A percentile compares a stretch with the other conserved stretches of the same genome.
These are phyloP conservation scores for Penaeus japonicus DNA, from an alignment of 1,140 invertebrate species.

Conservation along the genomic window DNA sequence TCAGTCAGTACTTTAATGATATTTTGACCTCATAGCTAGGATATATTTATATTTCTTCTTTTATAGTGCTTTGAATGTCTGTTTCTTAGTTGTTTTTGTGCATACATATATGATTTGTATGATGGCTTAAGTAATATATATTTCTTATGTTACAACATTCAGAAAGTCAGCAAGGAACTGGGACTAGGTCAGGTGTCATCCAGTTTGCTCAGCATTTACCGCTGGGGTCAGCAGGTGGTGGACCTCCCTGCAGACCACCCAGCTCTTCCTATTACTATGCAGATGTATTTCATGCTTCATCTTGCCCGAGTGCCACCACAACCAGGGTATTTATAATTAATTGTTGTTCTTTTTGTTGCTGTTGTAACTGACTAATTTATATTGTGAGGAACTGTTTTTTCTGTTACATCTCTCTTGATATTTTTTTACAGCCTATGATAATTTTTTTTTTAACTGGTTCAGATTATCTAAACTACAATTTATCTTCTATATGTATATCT, in stretches of 20 bases:
- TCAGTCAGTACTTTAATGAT: no score
- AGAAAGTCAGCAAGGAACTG: constrained; percentile 68
- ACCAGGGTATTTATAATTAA: constrained; percentile 64
- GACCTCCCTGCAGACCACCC: constrained; percentile 77
- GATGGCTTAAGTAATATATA: no score
- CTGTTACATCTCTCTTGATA: no score
- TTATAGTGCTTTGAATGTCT: no score
- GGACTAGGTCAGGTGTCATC: constrained; percentile 71
- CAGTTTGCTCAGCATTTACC: constrained; percentile 75
- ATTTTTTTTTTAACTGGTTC: no score
- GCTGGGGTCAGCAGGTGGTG: constrained; percentile 81
- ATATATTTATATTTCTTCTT: no score
- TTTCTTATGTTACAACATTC: background rate
- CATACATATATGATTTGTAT: no score
- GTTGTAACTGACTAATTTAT: background rate
- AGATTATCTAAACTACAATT: no score
- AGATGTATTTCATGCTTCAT: constrained; percentile 81
- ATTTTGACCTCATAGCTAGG: no score
- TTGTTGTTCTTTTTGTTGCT: background rate
- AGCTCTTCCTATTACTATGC: constrained; percentile 77
- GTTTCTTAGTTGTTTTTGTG: no score
- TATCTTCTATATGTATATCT: no score
- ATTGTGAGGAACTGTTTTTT: background rate
- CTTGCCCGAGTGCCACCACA: constrained; percentile 71
- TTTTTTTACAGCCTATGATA: no score